phyloP scores from a whole-genome alignment of 2,888 invertebrate species.

The Eurytoma adleriae region DNA sequence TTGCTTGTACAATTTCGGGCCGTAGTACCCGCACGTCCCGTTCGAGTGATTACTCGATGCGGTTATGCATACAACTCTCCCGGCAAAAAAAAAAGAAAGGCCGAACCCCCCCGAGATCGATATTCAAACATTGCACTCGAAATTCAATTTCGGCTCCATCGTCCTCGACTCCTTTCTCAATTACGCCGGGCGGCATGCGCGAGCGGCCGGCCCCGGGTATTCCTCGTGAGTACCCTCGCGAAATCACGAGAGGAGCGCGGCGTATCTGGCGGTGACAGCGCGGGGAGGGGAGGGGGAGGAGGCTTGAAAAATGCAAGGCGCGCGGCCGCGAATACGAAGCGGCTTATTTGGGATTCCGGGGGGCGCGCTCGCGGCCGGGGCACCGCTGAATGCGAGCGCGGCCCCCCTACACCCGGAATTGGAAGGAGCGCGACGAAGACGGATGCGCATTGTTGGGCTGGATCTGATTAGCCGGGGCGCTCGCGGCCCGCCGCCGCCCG shows the following conservation, averaged over 20 bases:
- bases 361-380: not conserved
- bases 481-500: not conserved
- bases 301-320: conserved; percentile 4
- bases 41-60: no score
- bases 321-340: conserved; percentile 21
- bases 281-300: not conserved
- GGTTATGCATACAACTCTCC: no score
- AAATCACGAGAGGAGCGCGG: not conserved
- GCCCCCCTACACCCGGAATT: not conserved
- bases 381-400: not conserved
- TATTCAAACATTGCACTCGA: no score
- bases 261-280: not conserved
- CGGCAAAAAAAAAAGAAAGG: no score
- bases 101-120: no score
- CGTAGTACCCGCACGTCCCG: no score
- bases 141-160: not conserved
- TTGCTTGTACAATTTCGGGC: no score
- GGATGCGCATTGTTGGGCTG: conserved; percentile 7
- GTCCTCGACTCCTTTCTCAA: not conserved
- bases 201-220: not conserved
- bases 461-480: not conserved
- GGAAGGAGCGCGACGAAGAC: not conserved
- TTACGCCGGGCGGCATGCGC: not conserved
- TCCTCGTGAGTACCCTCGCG: no score
- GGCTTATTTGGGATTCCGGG: conserved; percentile 21